Percentiles rank a stretch among this genome's conserved stretches.
phyloP scores from a whole-genome alignment of 1,140 invertebrate genomes.

The Apis cerana region DNA sequence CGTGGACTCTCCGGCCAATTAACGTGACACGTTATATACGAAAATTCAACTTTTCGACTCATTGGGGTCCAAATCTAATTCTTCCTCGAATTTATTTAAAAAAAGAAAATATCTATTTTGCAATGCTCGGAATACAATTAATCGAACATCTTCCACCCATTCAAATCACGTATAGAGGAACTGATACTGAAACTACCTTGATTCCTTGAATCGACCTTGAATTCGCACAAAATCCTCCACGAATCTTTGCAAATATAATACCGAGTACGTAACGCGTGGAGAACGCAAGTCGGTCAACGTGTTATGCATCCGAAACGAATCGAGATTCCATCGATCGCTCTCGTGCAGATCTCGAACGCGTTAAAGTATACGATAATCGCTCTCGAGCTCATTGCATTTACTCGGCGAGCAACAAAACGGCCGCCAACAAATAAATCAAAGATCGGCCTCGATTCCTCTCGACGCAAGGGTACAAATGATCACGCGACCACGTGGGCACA shows the following conservation, averaged over 20 bases:
- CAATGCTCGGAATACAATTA: neutral
- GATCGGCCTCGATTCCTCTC: slow-evolving; percentile 14
- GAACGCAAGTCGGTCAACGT: neutral
- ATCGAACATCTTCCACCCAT: neutral
- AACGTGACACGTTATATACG: too few species aligned
- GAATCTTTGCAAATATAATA: slow-evolving; percentile 2
- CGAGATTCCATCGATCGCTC: neutral
- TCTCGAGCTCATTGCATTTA: neutral
- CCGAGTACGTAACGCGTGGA: neutral
- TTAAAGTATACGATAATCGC: neutral
- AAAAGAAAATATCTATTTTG: too few species aligned
- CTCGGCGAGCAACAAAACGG: neutral
- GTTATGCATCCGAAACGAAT: neutral
- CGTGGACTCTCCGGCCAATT: too few species aligned
- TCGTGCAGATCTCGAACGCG: neutral
- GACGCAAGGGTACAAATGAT: slow-evolving; percentile 38
- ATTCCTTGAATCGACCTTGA: neutral
- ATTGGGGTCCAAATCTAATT: too few species aligned
- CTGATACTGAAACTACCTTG: neutral
- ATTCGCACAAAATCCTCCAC: neutral
- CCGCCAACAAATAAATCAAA: slow-evolving; percentile 31
- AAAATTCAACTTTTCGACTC: too few species aligned
- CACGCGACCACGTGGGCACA: slow-evolving; percentile 31
- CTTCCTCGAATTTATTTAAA: too few species aligned
- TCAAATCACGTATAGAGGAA: neutral